Evolutionary conservation across 2,888 invertebrate genomes (phyloP).

Genomic region (Anodontia alba): DNA sequence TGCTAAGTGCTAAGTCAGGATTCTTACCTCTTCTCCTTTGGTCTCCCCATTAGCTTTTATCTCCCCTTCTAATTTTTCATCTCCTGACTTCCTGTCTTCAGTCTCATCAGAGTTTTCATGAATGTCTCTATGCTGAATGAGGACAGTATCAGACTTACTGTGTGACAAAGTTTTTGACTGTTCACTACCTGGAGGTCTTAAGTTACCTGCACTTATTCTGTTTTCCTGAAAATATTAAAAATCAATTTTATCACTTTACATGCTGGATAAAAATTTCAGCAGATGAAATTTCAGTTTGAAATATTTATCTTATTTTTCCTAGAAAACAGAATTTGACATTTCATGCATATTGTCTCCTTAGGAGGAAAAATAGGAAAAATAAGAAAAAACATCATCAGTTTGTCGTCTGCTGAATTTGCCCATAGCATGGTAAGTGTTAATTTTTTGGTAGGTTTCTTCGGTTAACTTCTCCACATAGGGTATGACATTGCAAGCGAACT

Average conservation of each 20-base stretch:
- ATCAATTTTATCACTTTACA: no score
- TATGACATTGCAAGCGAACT: no score
- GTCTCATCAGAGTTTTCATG: background rate
- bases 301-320: no score
- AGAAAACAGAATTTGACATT: no score
- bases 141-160: slow-evolving; percentile 69
- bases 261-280: no score
- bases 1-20: no score
- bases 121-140: slow-evolving; percentile 35
- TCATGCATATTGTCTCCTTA: no score
- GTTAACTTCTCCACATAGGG: no score
- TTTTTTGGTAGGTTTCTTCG: background rate
- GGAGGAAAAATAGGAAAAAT: no score
- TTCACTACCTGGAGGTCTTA: slow-evolving; percentile 40
- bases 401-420: no score
- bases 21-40: background rate
- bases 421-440: background rate
- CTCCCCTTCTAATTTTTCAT: slow-evolving; percentile 27
- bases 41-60: slow-evolving; percentile 16
- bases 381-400: no score
- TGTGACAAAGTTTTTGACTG: slow-evolving; percentile 54
- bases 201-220: slow-evolving; percentile 55
- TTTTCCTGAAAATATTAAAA: slow-evolving; percentile 49
- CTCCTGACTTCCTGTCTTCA: background rate
- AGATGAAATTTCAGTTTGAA: no score